Conservation (phyloP, 1,140 invertebrate species). For the Drosophila yakuba region DNA sequence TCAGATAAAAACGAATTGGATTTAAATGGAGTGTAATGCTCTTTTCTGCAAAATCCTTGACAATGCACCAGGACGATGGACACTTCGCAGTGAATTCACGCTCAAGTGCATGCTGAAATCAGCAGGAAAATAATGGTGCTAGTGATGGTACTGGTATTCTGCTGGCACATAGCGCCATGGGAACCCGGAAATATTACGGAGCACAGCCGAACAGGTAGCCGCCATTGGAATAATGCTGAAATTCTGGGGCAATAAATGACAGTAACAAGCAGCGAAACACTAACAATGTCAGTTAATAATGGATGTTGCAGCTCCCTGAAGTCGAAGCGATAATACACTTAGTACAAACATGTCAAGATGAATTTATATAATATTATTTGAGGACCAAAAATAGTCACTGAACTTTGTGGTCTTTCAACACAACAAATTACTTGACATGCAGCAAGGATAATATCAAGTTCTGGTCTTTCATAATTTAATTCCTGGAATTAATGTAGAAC, state of each 20-base stretch:
- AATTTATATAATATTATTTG: not conserved
- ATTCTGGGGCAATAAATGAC: constrained; percentile 65
- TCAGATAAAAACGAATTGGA: not conserved
- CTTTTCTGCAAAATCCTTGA: constrained; percentile 4
- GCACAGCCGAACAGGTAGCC: constrained; percentile 26
- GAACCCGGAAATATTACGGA: constrained; percentile 1
- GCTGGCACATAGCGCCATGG: constrained; percentile 12
- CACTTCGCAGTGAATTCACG: constrained; percentile 48
- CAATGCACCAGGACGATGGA: constrained; percentile 3
- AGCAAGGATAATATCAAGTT: not conserved
- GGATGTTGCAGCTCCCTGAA: not conserved
- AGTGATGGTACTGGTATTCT: constrained; percentile 10
- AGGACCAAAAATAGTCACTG: too few species aligned
- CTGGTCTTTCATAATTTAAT: not conserved
- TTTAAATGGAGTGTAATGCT: constrained; percentile 7
- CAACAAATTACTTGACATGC: not conserved
- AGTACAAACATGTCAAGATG: not conserved
- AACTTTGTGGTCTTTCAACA: too few species aligned
- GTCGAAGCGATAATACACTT: constrained; percentile 6
- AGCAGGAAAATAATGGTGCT: constrained; percentile 28
- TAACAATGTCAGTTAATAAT: constrained; percentile 19
- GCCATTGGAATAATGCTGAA: constrained; percentile 62
- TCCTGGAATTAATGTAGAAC: not conserved
- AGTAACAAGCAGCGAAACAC: constrained; percentile 64
- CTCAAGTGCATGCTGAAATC: constrained; percentile 61